A percentile compares a stretch with the other conserved stretches of the same genome.
These are phyloP conservation scores for Oophaga pumilio DNA, from an alignment of 2,113 vertebrate genomes.

Conservation along the genomic window DNA sequence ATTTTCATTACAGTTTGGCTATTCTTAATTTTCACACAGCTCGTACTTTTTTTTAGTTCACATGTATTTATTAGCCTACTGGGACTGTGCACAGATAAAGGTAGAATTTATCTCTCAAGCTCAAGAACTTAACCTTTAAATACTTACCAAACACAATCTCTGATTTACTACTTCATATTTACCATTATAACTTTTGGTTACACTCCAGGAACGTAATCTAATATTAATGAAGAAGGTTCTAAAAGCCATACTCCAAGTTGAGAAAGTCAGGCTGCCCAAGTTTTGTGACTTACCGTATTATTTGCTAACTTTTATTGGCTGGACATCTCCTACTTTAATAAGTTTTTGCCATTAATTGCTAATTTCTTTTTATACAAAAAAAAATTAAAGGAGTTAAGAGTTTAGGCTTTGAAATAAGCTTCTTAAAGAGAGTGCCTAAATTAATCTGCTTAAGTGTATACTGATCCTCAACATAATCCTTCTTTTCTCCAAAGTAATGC, in stretches of 20 bases:
- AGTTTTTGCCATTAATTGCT: not conserved
- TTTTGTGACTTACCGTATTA: constrained; percentile 11
- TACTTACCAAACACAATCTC: not conserved
- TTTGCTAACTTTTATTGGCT: constrained; percentile 27
- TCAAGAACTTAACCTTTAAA: constrained; percentile 1
- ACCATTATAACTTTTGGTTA: constrained; percentile 12
- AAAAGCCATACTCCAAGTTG: not conserved
- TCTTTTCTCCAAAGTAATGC: not conserved
- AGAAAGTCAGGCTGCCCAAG: constrained; percentile 6
- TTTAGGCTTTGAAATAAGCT: not conserved
- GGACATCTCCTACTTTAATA: constrained; percentile 20
- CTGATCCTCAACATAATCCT: not conserved
- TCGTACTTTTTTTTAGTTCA: not conserved
- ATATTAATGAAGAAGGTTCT: not conserved
- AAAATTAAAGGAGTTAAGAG: constrained; percentile 5
- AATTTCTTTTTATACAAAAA: constrained; percentile 19
- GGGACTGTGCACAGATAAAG: not conserved
- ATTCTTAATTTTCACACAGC: not conserved
- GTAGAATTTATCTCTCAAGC: not conserved
- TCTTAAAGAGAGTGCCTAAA: not conserved
- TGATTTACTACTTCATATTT: not conserved
- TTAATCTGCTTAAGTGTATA: not conserved
- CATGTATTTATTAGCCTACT: not conserved
- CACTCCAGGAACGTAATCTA: not conserved
- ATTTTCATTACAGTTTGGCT: not conserved